Percentiles rank a stretch among this genome's conserved stretches.
Conservation (phyloP, 2,797 vertebrate species). For the Spinus olivaceus region DNA sequence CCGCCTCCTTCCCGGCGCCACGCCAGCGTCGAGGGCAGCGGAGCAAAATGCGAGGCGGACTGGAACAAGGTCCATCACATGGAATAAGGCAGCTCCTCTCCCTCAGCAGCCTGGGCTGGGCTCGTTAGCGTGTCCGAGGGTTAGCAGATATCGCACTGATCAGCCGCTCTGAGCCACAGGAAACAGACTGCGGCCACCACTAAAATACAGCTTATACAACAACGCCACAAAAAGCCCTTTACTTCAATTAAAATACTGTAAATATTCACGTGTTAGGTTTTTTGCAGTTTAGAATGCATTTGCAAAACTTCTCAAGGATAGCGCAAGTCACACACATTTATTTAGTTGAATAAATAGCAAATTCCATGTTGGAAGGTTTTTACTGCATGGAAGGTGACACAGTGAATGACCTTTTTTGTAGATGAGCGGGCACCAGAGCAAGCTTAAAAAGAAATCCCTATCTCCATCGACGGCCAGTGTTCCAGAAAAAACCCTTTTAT, state of each 20-base stretch:
- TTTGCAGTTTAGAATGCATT: not conserved
- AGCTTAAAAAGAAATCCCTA: not conserved
- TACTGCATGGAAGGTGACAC: not conserved
- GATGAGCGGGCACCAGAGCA: not conserved
- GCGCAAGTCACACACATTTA: not conserved
- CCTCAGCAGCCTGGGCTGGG: not conserved
- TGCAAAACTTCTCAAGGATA: not conserved
- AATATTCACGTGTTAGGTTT: rapidly evolving
- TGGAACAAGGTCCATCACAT: not conserved
- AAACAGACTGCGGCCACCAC: not conserved
- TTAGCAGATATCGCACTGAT: not conserved
- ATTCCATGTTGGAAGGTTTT: not conserved
- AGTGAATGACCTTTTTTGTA: not conserved
- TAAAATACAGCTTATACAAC: not conserved
- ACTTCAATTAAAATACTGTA: not conserved
- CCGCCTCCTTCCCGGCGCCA: not conserved
- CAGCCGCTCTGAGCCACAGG: not conserved
- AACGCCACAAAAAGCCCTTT: not conserved
- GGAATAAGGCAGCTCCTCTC: not conserved
- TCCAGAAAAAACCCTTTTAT: not conserved
- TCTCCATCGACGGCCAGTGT: not conserved
- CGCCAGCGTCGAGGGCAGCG: not conserved
- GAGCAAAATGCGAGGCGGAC: not conserved
- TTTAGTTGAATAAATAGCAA: not conserved
- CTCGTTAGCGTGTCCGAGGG: rapidly evolving